Conservation (phyloP, 37 sponge, comb jelly and placozoan species). For the Agelas oroides region DNA sequence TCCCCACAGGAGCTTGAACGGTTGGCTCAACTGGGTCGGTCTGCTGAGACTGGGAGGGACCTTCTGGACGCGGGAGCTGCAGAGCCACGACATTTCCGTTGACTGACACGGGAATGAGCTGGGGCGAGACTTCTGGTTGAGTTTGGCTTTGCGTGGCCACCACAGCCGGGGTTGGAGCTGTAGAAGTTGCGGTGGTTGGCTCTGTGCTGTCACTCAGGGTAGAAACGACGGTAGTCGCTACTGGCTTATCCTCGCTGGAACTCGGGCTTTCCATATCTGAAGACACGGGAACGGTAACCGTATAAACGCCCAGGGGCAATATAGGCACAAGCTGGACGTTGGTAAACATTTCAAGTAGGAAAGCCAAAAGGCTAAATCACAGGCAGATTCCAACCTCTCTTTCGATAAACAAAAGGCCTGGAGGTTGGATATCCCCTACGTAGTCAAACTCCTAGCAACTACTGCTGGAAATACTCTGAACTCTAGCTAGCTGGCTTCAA, state of each 20-base stretch:
- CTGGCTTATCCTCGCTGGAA: not conserved
- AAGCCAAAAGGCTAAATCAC: not conserved
- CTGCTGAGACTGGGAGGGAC: no score
- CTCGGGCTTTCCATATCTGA: not conserved
- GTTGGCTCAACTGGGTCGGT: not conserved
- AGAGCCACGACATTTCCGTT: conserved; percentile 53
- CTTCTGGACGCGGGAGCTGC: conserved; percentile 14
- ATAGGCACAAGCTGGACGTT: not conserved
- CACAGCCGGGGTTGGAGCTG: not conserved
- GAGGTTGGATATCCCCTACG: not conserved
- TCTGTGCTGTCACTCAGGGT: not conserved
- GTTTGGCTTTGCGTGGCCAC: no score
- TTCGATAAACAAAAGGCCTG: not conserved
- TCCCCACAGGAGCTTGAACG: not conserved
- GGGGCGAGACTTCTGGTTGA: not conserved
- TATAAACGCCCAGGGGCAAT: not conserved
- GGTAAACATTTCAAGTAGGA: no score
- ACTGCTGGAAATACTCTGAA: no score
- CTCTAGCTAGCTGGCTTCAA: no score
- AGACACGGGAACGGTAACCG: conserved; percentile 1
- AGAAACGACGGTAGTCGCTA: not conserved
- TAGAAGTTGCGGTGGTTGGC: not conserved
- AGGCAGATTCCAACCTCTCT: not conserved
- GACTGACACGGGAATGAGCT: conserved; percentile 17
- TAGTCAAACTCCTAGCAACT: no score